phyloP scores from a whole-genome alignment of 2,113 vertebrate genomes.

The Pandion haliaetus region DNA sequence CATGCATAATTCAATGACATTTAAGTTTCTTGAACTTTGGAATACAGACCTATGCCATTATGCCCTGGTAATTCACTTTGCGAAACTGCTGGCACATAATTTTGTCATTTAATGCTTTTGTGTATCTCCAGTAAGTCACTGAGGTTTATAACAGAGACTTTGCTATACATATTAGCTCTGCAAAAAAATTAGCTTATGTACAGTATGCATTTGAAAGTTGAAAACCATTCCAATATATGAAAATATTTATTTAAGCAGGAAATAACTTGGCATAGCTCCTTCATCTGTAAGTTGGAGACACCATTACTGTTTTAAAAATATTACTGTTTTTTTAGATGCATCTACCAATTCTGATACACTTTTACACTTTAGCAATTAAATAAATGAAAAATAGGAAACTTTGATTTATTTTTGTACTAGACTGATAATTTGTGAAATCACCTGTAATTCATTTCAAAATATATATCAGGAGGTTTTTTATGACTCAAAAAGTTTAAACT shows the following conservation, averaged over 20 bases:
- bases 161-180: not conserved
- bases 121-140: not conserved
- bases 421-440: not conserved
- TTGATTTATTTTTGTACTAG: not conserved
- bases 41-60: not conserved
- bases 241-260: not conserved
- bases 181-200: not conserved
- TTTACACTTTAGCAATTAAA: not conserved
- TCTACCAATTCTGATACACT: not conserved
- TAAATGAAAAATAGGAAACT: not conserved
- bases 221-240: not conserved
- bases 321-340: not conserved
- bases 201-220: not conserved
- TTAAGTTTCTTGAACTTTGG: constrained; percentile 15
- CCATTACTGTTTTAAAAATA: not conserved
- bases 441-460: not conserved
- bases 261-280: not conserved
- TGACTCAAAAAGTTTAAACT: not conserved
- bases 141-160: not conserved
- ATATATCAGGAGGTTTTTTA: not conserved
- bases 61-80: not conserved
- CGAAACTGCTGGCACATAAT: not conserved
- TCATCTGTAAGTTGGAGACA: not conserved
- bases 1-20: not conserved
- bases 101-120: constrained; percentile 29